Evolutionary conservation across 2,797 vertebrate genomes (phyloP).

Genomic region (Simalia tracyae): DNA sequence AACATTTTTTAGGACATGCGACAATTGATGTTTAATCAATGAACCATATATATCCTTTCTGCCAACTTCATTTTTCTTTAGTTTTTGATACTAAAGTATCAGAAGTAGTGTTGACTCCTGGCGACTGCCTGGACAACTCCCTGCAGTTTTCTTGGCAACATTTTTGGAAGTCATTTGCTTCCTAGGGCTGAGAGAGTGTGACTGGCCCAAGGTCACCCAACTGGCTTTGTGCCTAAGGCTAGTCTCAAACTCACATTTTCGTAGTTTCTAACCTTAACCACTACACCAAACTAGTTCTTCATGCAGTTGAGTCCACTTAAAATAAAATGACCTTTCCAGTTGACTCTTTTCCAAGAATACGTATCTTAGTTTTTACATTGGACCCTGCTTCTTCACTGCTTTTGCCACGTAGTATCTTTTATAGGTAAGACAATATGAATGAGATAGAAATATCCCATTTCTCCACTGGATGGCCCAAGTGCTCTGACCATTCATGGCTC

Average conservation of each 20-base stretch:
- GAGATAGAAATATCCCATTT: background rate
- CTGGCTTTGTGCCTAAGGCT: background rate
- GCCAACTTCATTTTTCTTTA: background rate
- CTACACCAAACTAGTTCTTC: background rate
- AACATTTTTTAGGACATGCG: background rate
- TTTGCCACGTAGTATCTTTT: background rate
- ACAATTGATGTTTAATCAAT: background rate
- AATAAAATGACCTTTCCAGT: background rate
- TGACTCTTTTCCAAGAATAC: background rate
- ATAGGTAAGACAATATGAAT: background rate
- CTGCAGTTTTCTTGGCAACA: background rate
- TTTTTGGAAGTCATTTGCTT: background rate
- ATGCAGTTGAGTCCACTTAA: background rate
- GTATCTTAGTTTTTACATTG: background rate
- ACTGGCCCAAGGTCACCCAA: background rate
- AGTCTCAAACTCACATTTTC: background rate
- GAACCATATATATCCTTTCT: background rate
- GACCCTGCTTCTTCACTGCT: background rate
- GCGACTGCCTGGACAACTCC: background rate
- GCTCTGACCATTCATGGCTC: accelerated
- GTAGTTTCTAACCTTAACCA: background rate
- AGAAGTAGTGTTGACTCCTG: background rate
- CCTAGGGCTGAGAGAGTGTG: background rate
- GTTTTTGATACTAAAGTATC: background rate
- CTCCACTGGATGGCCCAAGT: background rate